These are phyloP conservation scores for Neria commutata DNA, from an alignment of 2,888 invertebrate genomes.

Conservation along the genomic window DNA sequence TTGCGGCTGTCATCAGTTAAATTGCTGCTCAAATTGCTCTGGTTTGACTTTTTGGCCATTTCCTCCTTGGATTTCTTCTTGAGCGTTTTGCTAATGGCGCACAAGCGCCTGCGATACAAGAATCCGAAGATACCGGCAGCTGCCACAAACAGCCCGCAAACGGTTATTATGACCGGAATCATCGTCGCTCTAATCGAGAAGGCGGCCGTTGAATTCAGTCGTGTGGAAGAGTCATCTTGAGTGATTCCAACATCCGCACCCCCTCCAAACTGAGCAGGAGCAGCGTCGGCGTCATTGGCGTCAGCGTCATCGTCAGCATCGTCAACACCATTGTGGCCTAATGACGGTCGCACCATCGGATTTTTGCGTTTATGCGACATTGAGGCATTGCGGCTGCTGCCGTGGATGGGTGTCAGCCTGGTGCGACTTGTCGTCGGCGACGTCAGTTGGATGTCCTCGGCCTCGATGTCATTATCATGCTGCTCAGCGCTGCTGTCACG, in stretches of 20 bases:
- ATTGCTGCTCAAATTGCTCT: slow-evolving; percentile 55
- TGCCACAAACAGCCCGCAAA: slow-evolving; percentile 72
- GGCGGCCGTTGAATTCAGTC: slow-evolving; percentile 14
- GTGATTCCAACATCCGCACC: background rate
- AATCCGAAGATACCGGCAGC: slow-evolving; percentile 71
- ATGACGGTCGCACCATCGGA: slow-evolving; percentile 16
- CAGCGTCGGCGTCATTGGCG: background rate
- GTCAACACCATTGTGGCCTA: too few relatives aligned
- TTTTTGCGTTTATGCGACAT: slow-evolving; percentile 16
- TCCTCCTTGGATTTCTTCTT: slow-evolving; percentile 70
- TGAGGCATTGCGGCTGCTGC: slow-evolving; percentile 23
- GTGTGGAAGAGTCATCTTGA: background rate
- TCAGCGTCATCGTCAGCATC: slow-evolving; percentile 1
- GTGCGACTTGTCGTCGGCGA: slow-evolving; percentile 43
- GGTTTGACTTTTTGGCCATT: slow-evolving; percentile 68
- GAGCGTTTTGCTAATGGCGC: slow-evolving; percentile 68
- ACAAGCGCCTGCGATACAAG: slow-evolving; percentile 74
- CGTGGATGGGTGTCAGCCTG: slow-evolving; percentile 49
- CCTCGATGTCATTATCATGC: slow-evolving; percentile 36
- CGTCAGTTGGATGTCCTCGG: slow-evolving; percentile 15
- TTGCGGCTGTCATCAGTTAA: slow-evolving; percentile 59
- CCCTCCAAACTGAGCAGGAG: too few relatives aligned
- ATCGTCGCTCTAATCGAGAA: slow-evolving; percentile 66
- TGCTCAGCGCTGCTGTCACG: slow-evolving; percentile 14
- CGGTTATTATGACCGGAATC: slow-evolving; percentile 71